phyloP scores from a whole-genome alignment of 2,113 vertebrate species.

The Xiphorhynchus elegans region DNA sequence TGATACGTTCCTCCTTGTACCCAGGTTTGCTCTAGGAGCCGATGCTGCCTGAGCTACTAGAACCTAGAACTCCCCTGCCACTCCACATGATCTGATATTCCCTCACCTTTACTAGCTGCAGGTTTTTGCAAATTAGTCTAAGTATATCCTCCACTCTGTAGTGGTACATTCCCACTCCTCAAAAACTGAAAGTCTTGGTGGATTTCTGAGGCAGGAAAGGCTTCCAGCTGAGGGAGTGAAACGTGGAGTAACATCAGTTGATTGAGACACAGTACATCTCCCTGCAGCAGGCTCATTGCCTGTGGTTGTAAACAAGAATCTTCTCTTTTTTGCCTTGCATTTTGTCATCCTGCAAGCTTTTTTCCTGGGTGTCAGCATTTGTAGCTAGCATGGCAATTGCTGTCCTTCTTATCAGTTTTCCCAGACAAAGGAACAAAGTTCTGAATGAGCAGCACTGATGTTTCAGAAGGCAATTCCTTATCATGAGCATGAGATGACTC shows the following conservation, averaged over 20 bases:
- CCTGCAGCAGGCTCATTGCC: neutral
- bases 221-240: neutral
- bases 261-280: neutral
- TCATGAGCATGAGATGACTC: slow-evolving; percentile 40
- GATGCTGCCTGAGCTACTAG: neutral
- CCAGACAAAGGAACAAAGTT: slow-evolving; percentile 48
- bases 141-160: neutral
- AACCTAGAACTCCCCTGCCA: neutral
- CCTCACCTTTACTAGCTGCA: neutral
- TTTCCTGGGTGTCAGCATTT: neutral
- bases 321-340: neutral
- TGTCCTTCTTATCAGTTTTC: slow-evolving; percentile 46
- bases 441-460: slow-evolving; percentile 13
- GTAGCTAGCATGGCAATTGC: neutral
- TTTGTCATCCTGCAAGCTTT: neutral
- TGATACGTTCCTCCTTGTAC: neutral
- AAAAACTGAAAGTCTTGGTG: neutral
- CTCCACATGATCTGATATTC: neutral
- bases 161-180: neutral
- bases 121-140: neutral
- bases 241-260: neutral
- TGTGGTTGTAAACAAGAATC: neutral
- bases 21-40: neutral
- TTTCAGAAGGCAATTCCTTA: slow-evolving; percentile 67
- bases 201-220: neutral